phyloP scores from a whole-genome alignment of 2,888 invertebrate species.

The Drosophila formosana region DNA sequence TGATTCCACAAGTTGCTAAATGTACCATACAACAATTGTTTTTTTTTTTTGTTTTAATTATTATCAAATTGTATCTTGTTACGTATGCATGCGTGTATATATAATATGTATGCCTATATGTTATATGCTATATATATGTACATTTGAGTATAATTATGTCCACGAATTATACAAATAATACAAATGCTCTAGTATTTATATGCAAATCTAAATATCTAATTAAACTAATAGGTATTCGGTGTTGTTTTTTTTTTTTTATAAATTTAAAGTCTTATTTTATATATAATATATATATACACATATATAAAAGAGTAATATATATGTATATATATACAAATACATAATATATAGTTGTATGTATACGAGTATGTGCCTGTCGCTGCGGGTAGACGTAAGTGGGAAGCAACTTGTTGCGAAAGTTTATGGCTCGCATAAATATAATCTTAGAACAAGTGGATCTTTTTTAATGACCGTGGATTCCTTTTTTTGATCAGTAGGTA shows the following conservation, averaged over 20 bases:
- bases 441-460: slow-evolving; percentile 25
- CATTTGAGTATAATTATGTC: slow-evolving; percentile 55
- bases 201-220: slow-evolving; percentile 55
- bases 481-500: slow-evolving; percentile 7
- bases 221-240: slow-evolving; percentile 55
- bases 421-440: slow-evolving; percentile 36
- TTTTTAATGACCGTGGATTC: slow-evolving; percentile 13
- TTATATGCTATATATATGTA: slow-evolving; percentile 56
- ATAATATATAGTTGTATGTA: slow-evolving; percentile 7
- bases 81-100: slow-evolving; percentile 52
- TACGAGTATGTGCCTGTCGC: slow-evolving; percentile 41
- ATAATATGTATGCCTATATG: slow-evolving; percentile 51
- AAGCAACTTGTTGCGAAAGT: slow-evolving; percentile 43
- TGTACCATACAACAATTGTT: slow-evolving; percentile 47
- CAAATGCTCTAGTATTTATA: slow-evolving; percentile 70
- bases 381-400: slow-evolving; percentile 49
- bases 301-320: slow-evolving; percentile 7
- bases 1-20: slow-evolving; percentile 52
- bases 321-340: slow-evolving; percentile 9
- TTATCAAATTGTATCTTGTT: slow-evolving; percentile 37
- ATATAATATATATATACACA: slow-evolving; percentile 11
- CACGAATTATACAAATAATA: slow-evolving; percentile 79
- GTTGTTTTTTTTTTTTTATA: slow-evolving; percentile 42
- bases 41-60: slow-evolving; percentile 20
- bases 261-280: slow-evolving; percentile 36